Percentiles rank a stretch among this genome's conserved stretches.
Evolutionary conservation across 2,888 invertebrate species (phyloP).

Genomic region (Scaptomyza cyrtandrae): DNA sequence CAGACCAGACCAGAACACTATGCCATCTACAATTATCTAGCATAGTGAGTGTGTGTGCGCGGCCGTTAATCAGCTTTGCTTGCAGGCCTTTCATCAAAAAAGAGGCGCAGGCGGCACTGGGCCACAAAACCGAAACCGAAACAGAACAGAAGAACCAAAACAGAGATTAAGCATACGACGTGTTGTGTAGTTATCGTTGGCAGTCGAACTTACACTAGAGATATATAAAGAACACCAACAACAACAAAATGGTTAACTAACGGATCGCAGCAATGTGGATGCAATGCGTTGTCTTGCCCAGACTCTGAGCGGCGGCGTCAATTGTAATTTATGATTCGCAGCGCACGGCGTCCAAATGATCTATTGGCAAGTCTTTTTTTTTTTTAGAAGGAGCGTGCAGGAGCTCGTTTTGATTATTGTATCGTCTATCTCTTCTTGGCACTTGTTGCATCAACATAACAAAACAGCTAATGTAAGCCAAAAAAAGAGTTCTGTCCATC

Average conservation of each 20-base stretch:
- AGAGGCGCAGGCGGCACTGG: slow-evolving; percentile 53
- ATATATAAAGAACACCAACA: not conserved
- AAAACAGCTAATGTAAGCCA: slow-evolving; percentile 63
- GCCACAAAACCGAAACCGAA: slow-evolving; percentile 22
- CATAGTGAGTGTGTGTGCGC: slow-evolving; percentile 26
- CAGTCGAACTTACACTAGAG: slow-evolving; percentile 1
- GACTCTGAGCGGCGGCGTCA: slow-evolving; percentile 28
- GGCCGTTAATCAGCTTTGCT: slow-evolving; percentile 74
- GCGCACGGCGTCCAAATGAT: slow-evolving; percentile 75
- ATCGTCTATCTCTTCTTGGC: slow-evolving; percentile 5
- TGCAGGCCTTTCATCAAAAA: slow-evolving; percentile 71
- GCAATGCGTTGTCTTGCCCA: slow-evolving; percentile 60
- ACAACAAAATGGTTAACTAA: slow-evolving; percentile 50
- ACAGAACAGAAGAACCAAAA: slow-evolving; percentile 12
- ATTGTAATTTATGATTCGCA: slow-evolving; percentile 73
- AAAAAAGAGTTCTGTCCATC: not conserved
- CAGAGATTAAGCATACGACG: slow-evolving; percentile 75
- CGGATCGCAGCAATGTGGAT: slow-evolving; percentile 47
- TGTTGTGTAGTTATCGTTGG: slow-evolving; percentile 60
- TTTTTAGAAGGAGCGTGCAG: slow-evolving; percentile 22
- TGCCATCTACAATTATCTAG: slow-evolving; percentile 36
- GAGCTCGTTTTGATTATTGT: slow-evolving; percentile 16
- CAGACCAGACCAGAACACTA: slow-evolving; percentile 8
- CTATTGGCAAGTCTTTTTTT: slow-evolving; percentile 63
- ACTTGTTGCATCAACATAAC: slow-evolving; percentile 14